Percentiles rank a stretch among this genome's conserved stretches.
Conservation (phyloP, 2,888 invertebrate genomes). For the Ennomos erosarius region DNA sequence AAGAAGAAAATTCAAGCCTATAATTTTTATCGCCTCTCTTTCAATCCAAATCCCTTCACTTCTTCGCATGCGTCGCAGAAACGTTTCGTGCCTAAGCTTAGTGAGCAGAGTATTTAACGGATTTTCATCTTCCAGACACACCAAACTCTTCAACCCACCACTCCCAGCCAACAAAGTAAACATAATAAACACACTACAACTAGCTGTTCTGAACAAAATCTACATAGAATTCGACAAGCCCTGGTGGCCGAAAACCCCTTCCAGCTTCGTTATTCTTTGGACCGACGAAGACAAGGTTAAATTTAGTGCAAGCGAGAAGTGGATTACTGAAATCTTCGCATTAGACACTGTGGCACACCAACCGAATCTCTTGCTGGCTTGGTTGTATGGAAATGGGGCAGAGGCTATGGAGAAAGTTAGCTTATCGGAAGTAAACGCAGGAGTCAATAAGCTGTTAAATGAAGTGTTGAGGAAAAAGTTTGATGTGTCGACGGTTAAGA, state of each 20-base stretch:
- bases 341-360: conserved; percentile 86
- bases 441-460: conserved; percentile 83
- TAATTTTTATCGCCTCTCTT: no score
- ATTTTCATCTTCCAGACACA: conserved; percentile 60
- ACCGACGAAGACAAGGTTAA: conserved; percentile 77
- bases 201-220: conserved; percentile 89
- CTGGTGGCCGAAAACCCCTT: conserved; percentile 86
- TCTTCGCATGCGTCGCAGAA: no score
- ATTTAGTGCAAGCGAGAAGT: conserved; percentile 75
- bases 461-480: conserved; percentile 79
- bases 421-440: conserved; percentile 79
- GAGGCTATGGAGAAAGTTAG: conserved; percentile 85
- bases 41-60: no score
- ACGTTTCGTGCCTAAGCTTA: no score
- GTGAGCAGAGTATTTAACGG: conserved; percentile 1
- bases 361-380: conserved; percentile 86
- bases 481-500: conserved; percentile 81
- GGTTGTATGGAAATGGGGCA: conserved; percentile 88
- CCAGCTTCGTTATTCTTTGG: conserved; percentile 85
- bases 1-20: no score
- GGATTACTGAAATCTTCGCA: conserved; percentile 87
- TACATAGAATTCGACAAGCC: conserved; percentile 87
- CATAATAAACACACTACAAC: conserved; percentile 86
- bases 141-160: conserved; percentile 84
- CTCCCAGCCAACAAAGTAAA: conserved; percentile 83